Evolutionary conservation across 2,888 invertebrate species (phyloP), one percentile per base, ranked within the genome.

Genomic region (Gymnocheta viridis): DNA sequence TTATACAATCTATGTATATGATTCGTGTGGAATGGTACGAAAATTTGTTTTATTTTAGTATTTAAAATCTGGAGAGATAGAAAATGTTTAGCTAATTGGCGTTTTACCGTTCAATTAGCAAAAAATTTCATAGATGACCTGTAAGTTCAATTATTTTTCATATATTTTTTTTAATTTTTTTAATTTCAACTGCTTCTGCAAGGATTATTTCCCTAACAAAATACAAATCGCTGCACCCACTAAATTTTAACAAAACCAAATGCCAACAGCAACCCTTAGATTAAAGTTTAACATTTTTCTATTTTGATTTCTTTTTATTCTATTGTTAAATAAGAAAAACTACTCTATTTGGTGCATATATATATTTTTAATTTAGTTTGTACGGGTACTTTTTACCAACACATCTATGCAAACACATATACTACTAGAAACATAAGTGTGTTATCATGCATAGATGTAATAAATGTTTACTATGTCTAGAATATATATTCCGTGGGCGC

Each of bases 401-500:
- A 41, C 58, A 54, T 41, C 14, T 73, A 27, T 19, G 24, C 22
- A 62, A 74, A 64, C 22, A 32, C 10, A 24, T 47, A 12, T 22
- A 22, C 19, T n/a, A 3, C 0, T 14, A 38, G 10, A 17, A 51
- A 38, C 19, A 22, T 47, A n/a, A n/a, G 5, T 47, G 22, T 17
- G n/a, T 17, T 54, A 17, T 29, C 54, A 56, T 74, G 41, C 24
- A n/a, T 19, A 17, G 22, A 24, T 62, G n/a, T 56, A 29, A 76
- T 44, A 74, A 73, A 74, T 51, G 17, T 54, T 35, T 24, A 22
- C 49, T 5, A 19, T 69, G 17, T 47, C 24, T 35, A n/a, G 38
- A 17, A 38, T 73, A 58, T 22, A 64, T 69, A 77, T 60, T 80
- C 86, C 82, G 69, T 84, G 78, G 72, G 86, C 85, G 87, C 86